Percentiles rank a stretch among this genome's conserved stretches.
These are phyloP conservation scores for Lepetodrilus schrolli DNA, from an alignment of 2,888 invertebrate genomes.

Conservation along the genomic window DNA sequence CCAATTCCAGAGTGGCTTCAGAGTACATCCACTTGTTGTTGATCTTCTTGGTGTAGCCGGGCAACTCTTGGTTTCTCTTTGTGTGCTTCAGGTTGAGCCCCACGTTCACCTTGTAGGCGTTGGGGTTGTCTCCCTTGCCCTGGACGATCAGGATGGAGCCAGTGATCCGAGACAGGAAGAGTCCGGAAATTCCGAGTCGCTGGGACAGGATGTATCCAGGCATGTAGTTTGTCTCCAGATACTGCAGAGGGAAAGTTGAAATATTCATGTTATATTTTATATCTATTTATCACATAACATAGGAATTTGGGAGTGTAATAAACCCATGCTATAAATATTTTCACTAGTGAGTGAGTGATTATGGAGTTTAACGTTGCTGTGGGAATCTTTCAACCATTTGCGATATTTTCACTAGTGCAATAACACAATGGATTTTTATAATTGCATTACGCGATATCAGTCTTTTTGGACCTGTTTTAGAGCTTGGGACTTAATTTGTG, in stretches of 20 bases:
- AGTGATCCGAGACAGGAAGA: conserved; percentile 88
- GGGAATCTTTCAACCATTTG: too few species aligned
- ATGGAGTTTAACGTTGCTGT: too few species aligned
- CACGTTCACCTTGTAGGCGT: conserved; percentile 80
- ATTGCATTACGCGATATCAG: too few species aligned
- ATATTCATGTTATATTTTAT: too few species aligned
- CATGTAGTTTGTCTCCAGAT: conserved; percentile 57
- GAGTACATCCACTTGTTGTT: conserved; percentile 86
- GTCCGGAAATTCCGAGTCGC: conserved; percentile 79
- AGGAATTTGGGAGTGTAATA: too few species aligned
- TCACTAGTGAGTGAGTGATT: too few species aligned
- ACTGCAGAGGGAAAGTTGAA: conserved; percentile 28
- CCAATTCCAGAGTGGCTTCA: conserved; percentile 82
- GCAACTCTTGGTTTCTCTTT: conserved; percentile 82
- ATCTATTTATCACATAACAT: too few species aligned
- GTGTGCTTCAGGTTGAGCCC: conserved; percentile 94
- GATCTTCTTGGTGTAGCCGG: conserved; percentile 86
- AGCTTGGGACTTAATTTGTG: too few species aligned
- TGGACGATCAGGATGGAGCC: conserved; percentile 84
- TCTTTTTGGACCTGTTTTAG: too few species aligned
- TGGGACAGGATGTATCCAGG: conserved; percentile 73
- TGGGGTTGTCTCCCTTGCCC: conserved; percentile 43
- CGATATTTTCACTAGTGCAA: too few species aligned
- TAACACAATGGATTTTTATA: too few species aligned
- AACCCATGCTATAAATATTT: too few species aligned